Evolutionary conservation across 1,140 invertebrate species (phyloP), one percentile per base, ranked within the genome.

Genomic region (Monochamus saltuarius): DNA sequence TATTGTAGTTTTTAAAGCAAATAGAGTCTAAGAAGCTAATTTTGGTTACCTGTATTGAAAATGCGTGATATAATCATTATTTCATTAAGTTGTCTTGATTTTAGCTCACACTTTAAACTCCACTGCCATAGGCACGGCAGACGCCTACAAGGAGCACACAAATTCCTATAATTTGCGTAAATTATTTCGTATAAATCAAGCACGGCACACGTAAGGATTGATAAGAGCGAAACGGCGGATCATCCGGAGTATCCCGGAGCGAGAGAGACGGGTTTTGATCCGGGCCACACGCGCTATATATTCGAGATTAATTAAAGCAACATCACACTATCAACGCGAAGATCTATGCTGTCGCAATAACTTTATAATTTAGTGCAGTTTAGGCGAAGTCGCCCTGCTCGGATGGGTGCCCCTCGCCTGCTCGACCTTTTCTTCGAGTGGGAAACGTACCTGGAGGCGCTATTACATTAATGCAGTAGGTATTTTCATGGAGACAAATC

Each of bases 291-390:
- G 68, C 69, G 71, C 68, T 66, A 72, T 75, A 75, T 73, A 73
- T 73, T 71, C 72, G 63, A 72, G 73, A 76, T 76, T 76, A 76
- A 76, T 76, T 75, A 76, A 76, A 72, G 73, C 72, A 73, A 72
- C 73, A 74, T 76, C 75, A 74, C 71, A 73, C 67, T 76, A 75
- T 75, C 68, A 71, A 66, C 70, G 64, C 68, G 66, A 61, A 67
- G 69, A 76, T 76, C 73, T 75, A 65, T 68, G 64, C 73, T 73
- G 73, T 75, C 75, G 71, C 73, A 76, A 76, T 75, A 76, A 76
- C 75, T 76, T 76, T 76, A 75, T 75, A 76, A 76, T 76, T 76
- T 76, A 76, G 72, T 76, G 70, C 73, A 71, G 67, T 74, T 73
- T 69, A 67, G 70, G 62, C 57, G 16, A 45, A 56, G 53, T 38